Base-by-base conservation (phyloP, 2,797 vertebrate species). In the Tinamus major region DNA sequence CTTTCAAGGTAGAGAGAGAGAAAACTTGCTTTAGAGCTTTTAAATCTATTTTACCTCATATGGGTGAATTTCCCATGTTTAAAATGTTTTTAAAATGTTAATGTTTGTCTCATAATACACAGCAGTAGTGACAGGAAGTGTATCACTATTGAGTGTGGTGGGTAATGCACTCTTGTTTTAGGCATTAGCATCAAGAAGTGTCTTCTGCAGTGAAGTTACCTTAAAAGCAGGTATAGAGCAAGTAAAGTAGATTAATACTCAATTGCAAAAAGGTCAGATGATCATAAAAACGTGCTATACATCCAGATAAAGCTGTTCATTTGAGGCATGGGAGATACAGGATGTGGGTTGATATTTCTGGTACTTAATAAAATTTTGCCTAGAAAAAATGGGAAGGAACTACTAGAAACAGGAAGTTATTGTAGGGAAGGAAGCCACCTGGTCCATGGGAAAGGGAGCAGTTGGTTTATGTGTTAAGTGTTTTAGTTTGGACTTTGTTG, bases 341-440 rank as follows among this genome's bases (percentile, higher is more conserved):
- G 56, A 68, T 33, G 13, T 80, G 58, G 93, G 15, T 23, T 85
- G 53, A 27, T 88, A 71, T 67, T 90, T 84, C 35, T 84, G 67
- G 85, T 42, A 39, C 20, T 91, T 79, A 53, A 88, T 70, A 90
- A 93, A 92, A 88, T 11, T n/a, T 6, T 79, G 12, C 17, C 42
- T 65, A 75, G 37, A 62, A 85, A 79, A 89, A 82, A 9, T 78
- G 44, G 21, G 49, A 92, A 94, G 39, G 74, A 77, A 58, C 53
- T 87, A 31, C 18, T 26, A 90, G 86, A 92, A 83, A 79, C 75
- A 85, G 53, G 64, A 94, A 87, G 68, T 87, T 49, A 39, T 89
- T 29, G 5, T 65, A 53, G 87, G 68, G 53, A 92, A 86, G 39
- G 63, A 95, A 92, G 79, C 72, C 53, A 90, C 85, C 90, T 89